Evolutionary conservation across 1,140 invertebrate genomes (phyloP).

Genomic region (Saccostrea glomerata): DNA sequence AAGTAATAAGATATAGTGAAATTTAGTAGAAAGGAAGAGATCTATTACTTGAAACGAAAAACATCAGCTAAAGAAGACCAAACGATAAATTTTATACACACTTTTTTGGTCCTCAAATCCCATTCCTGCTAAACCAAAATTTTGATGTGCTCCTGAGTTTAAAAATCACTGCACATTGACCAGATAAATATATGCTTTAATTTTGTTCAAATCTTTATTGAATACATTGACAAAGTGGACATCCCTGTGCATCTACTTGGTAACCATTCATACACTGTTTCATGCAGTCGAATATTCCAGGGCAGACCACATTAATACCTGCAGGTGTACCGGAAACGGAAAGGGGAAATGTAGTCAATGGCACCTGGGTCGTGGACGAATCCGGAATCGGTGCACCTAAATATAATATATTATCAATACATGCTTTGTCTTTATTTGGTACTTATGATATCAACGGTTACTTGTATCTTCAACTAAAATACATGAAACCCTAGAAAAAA

Average conservation of each 20-base stretch:
- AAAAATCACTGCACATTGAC: too few species aligned
- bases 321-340: not conserved
- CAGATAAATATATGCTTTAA: not conserved
- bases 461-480: too few species aligned
- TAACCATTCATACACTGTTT: constrained; percentile 52
- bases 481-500: not conserved
- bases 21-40: too few species aligned
- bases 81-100: too few species aligned
- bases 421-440: too few species aligned
- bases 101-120: too few species aligned
- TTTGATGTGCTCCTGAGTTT: too few species aligned
- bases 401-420: not conserved
- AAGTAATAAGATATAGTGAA: too few species aligned
- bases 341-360: not conserved
- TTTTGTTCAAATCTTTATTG: not conserved
- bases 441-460: too few species aligned
- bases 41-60: too few species aligned
- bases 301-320: constrained; percentile 25
- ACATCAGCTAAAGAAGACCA: too few species aligned
- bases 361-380: constrained; percentile 1
- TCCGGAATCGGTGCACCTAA: not conserved
- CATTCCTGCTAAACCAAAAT: too few species aligned
- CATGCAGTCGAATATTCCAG: constrained; percentile 56
- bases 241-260: constrained; percentile 50
- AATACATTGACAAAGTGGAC: constrained; percentile 56